Evolutionary conservation across 2,797 vertebrate genomes (phyloP).

Genomic region (Acomys russatus): DNA sequence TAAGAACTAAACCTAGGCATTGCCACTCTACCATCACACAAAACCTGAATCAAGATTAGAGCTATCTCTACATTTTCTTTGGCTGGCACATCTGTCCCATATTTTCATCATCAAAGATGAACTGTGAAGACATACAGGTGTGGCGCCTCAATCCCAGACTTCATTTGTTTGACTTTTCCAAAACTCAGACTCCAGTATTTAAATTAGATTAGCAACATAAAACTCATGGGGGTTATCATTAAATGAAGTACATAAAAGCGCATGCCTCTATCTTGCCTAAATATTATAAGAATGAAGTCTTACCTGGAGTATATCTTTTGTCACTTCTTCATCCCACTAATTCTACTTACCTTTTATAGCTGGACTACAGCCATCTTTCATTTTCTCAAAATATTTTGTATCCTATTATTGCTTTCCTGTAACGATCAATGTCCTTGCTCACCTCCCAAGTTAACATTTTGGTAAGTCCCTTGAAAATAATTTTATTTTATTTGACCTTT

Average conservation of each 20-base stretch:
- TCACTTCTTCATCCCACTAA: conserved; percentile 21
- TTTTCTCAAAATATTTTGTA: conserved; percentile 38
- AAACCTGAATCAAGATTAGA: background rate
- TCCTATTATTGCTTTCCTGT: background rate
- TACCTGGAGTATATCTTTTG: background rate
- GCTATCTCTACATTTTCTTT: conserved; percentile 17
- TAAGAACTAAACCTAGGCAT: conserved; percentile 29
- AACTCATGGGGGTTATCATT: background rate
- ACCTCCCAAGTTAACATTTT: conserved; percentile 18
- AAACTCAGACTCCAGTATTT: background rate
- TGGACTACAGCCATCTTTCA: background rate
- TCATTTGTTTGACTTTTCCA: conserved; percentile 35
- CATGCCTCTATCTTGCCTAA: background rate
- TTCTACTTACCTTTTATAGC: background rate
- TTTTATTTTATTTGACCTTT: conserved; percentile 26
- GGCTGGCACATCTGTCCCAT: conserved; percentile 6
- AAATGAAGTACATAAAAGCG: background rate
- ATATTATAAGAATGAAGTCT: conserved; percentile 4
- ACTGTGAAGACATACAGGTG: background rate
- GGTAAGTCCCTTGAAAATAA: conserved; percentile 12
- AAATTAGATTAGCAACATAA: background rate
- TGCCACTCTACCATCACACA: conserved; percentile 44
- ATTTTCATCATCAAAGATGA: background rate
- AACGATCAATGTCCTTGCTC: background rate
- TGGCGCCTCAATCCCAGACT: background rate